Evolutionary conservation across 2,113 vertebrate species (phyloP), one percentile per base, ranked within the genome.

Genomic region (Condylura cristata): DNA sequence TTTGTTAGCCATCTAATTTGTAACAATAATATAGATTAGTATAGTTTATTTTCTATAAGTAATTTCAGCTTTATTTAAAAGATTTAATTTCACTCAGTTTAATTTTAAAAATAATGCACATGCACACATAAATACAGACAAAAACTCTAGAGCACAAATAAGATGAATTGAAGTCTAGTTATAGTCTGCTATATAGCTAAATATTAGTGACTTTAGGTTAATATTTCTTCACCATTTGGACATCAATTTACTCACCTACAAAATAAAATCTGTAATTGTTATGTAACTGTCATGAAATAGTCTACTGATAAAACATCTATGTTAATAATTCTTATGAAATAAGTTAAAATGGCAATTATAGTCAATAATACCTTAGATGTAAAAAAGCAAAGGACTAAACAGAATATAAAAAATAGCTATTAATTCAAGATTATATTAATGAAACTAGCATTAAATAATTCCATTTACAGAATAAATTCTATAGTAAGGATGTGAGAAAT

Each of bases 31-130:
- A 89, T 48, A 91, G 91, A 89, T 34, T 60, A 79, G 82, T 74
- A 34, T 12, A 76, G 32, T 39, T 91, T 37, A 76, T 41, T 71
- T 26, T 86, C 46, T 65, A 5, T 46, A 89, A 93, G 20, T 90
- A 88, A 74, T 32, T 60, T 95, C 61, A 81, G 37, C 26, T 95
- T 80, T 88, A 84, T 56, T 87, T 79, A 91, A 58, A n/a, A 51
- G 71, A 83, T 51, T 51, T 74, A 93, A 91, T 26, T 80, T 93
- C 44, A 88, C 75, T 75, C 86, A 51, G 46, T 18, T 22, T 46
- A 89, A 71, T 71, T 91, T 79, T 85, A 91, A 65, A 93, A 90
- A 90, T 58, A 66, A 91, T 90, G 74, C 20, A 71, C 26, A 75
- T 5, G 72, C 0, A 65, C 28, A 84, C 39, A 90, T 14, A 70